Evolutionary conservation across 2,113 vertebrate species (phyloP), one percentile per base, ranked within the genome.

Genomic region (Grantiella picta): DNA sequence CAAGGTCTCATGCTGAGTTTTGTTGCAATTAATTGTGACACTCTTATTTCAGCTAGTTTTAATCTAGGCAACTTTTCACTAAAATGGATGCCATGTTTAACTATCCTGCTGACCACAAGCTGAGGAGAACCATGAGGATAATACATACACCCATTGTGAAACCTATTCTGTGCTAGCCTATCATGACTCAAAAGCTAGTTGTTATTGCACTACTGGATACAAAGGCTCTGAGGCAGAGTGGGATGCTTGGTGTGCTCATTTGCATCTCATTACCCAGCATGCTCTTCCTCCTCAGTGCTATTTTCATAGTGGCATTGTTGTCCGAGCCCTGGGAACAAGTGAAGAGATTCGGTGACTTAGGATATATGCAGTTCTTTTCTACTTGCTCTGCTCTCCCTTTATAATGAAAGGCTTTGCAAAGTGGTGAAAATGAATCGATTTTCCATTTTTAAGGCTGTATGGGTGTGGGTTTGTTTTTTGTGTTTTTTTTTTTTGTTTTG

Each of bases 251-350:
- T 60, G 89, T 52, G 64, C 83, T 92, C 93, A 96, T 97, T 96
- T 97, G 96, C 96, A 97, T 97, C 86, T 97, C 96, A 96, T 97
- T 96, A 96, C 94, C 83, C 92, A 95, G 93, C 91, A 92, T 90
- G 85, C 91, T 94, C 82, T 96, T 96, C 92, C 93, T 94, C 82
- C 94, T 78, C 82, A 81, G 88, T 66, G 87, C 89, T 82, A 94
- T 93, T 95, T 97, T 97, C 96, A 91, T 88, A 91, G 57, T 2
- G 20, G 86, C 91, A 97, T 92, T 95, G 96, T 95, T 96, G 96
- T 91, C 95, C 28, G 10, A 96, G 89, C 83, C 92, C 91, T 96
- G 92, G 88, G 94, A 96, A 97, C 84, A 94, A 96, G 96, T 65
- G 75, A 92, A 95, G 89, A 95, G 95, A 96, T 96, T 77, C 79